A percentile compares a stretch with the other conserved stretches of the same genome.
Conservation (phyloP, 2,113 vertebrate genomes). For the Butorides virescens region DNA sequence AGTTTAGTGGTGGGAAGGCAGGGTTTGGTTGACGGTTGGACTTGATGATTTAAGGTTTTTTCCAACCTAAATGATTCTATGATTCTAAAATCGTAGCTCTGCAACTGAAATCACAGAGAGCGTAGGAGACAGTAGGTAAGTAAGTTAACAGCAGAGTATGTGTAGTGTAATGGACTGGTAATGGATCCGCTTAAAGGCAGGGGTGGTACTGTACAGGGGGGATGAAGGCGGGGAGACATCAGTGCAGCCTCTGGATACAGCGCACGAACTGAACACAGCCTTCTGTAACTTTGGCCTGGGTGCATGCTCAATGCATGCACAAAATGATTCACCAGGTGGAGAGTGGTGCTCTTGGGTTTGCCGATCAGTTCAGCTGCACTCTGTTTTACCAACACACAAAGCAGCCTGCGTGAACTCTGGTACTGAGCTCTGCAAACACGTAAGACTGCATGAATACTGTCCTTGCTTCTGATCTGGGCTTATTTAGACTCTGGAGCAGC, state of each 20-base stretch:
- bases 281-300: fast-evolving
- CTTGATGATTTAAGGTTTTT: too few relatives aligned
- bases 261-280: fast-evolving
- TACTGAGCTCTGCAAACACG: fast-evolving
- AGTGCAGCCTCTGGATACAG: background rate
- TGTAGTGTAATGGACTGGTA: background rate
- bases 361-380: too few relatives aligned
- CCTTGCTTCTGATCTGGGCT: background rate
- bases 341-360: fast-evolving
- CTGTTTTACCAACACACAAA: background rate
- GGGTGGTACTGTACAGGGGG: background rate
- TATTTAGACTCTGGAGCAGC: background rate
- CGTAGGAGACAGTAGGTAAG: background rate
- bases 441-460: background rate
- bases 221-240: background rate
- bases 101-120: background rate
- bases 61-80: too few relatives aligned
- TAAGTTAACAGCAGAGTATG: background rate
- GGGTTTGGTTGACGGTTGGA: too few relatives aligned
- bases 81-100: background rate
- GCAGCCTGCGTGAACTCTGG: background rate
- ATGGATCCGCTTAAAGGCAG: background rate
- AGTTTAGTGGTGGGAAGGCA: too few relatives aligned
- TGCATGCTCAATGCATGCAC: fast-evolving
- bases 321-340: background rate